Evolutionary conservation across 2,113 vertebrate species (phyloP).

Genomic region (Cyphomyrus plagiostoma): DNA sequence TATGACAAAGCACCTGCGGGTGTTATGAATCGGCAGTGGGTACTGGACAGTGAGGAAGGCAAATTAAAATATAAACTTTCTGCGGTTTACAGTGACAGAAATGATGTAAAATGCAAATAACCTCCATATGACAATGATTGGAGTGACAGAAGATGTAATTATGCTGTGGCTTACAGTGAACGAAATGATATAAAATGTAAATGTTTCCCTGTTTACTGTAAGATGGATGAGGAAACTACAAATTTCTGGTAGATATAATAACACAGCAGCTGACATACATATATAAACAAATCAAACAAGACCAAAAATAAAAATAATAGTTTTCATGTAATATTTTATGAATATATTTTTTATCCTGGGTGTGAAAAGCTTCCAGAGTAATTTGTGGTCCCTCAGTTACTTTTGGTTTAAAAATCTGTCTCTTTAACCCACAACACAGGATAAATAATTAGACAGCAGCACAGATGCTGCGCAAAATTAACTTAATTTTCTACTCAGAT

Average conservation of each 20-base stretch:
- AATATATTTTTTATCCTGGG: neutral
- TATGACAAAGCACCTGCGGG: neutral
- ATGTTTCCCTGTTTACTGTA: neutral
- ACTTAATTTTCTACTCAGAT: neutral
- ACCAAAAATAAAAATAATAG: neutral
- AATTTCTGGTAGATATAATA: neutral
- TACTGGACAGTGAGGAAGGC: neutral
- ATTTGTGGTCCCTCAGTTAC: neutral
- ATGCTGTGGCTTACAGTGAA: neutral
- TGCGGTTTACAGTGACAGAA: neutral
- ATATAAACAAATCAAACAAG: neutral
- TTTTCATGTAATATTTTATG: neutral
- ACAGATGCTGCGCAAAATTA: neutral
- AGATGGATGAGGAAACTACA: neutral
- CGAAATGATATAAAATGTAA: neutral
- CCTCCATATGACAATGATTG: neutral
- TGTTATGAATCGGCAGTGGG: neutral
- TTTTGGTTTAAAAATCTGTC: neutral
- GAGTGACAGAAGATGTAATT: neutral
- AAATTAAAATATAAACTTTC: neutral
- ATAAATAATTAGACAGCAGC: neutral
- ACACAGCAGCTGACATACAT: neutral
- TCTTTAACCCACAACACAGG: neutral
- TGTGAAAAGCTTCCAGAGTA: neutral
- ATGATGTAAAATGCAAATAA: neutral